Base-by-base conservation (phyloP, 2,113 vertebrate genomes). In the Cynopterus brachyotis region DNA sequence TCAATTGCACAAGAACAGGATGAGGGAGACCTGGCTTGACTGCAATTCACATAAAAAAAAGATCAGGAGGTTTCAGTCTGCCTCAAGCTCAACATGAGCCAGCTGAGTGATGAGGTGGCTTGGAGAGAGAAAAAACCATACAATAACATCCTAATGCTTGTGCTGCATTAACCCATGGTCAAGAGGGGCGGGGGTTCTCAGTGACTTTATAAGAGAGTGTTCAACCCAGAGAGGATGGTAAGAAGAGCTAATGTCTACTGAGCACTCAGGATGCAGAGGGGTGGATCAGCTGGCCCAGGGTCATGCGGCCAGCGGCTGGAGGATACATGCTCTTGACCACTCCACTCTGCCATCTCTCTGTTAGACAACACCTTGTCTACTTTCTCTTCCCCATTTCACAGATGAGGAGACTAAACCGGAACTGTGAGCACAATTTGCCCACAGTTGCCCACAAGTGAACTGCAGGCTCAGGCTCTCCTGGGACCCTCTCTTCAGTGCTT, bases 361-460 rank as follows among this genome's bases (percentile, higher is more conserved):
- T 42, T 32, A 92, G 92, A 96, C 53, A 55, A 45, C 86, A 95
- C 89, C 95, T 89, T 96, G 96, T 96, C 96, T 94, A 1, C 92
- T 98, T 97, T 97, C 95, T 97, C 96, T 97, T 98, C 97, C 92
- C 59, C 94, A 95, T 96, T 97, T 96, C 62, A 83, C 79, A 86
- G 67, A 35, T 60, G 94, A 73, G 47, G 76, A 93, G 69, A 73
- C 86, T 24, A 80, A 45, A 59, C 92, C 50, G 78, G 89, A 95
- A 96, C 69, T 1, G 1, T 19, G 78, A 78, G 73, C 55, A 73
- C 37, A 4, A 40, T 28, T 37, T 50, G 91, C 93, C 60, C 91
- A 19, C 59, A 45, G 66, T 72, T 37, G 47, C 59, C 62, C 76
- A 35, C 1, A 66, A 32, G 35, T 40, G 79, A 64, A 69, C 55